phyloP scores from a whole-genome alignment of 30 jellyfish, hydroid and myxozoan species.

The Sanderia malayensis region DNA sequence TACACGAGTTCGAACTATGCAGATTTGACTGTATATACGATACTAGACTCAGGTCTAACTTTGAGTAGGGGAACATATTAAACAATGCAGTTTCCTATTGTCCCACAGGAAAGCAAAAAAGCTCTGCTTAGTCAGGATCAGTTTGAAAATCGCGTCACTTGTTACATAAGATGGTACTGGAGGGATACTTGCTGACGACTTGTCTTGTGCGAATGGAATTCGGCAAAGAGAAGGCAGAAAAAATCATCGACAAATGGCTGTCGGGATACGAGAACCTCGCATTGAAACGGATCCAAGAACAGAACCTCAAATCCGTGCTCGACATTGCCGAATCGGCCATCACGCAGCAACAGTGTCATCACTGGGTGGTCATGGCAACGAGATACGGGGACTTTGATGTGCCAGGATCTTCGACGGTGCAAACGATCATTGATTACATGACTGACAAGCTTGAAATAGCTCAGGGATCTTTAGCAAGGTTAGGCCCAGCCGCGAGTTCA shows the following conservation, averaged over 20 bases:
- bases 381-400: constrained; percentile 56
- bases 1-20: too few species aligned
- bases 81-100: too few species aligned
- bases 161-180: constrained; percentile 48
- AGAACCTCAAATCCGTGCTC: constrained; percentile 57
- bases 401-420: constrained; percentile 21
- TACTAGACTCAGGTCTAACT: too few species aligned
- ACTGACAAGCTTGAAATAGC: constrained; percentile 60
- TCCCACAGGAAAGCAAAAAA: constrained; percentile 60
- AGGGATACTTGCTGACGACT: constrained; percentile 49
- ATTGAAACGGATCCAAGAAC: constrained; percentile 40
- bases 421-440: constrained; percentile 31
- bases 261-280: constrained; percentile 61
- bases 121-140: constrained; percentile 58
- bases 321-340: constrained; percentile 69
- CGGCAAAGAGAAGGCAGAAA: constrained; percentile 50
- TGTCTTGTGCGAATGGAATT: constrained; percentile 57
- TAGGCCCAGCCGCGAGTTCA: constrained; percentile 61
- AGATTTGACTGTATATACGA: too few species aligned
- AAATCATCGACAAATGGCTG: constrained; percentile 54
- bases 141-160: constrained; percentile 37
- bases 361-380: constrained; percentile 75
- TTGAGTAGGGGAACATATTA: too few species aligned
- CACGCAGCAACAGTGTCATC: constrained; percentile 49
- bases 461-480: constrained; percentile 53